Percentiles rank a stretch among this genome's conserved stretches.
Evolutionary conservation across 2,888 invertebrate species (phyloP).

Genomic region (Taenaris catops): DNA sequence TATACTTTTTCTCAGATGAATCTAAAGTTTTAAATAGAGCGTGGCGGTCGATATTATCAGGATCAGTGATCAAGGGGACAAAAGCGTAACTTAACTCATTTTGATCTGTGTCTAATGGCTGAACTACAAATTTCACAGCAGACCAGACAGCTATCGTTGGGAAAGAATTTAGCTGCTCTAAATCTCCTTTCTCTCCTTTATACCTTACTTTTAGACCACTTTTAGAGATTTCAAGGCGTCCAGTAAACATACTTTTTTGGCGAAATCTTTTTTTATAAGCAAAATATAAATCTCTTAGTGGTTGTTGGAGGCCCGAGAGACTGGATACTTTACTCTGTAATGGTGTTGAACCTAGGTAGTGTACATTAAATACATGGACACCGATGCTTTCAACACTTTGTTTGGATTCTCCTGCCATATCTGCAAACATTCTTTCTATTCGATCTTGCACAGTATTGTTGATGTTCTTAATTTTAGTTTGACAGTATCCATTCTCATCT

Average conservation of each 20-base stretch:
- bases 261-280: conserved; percentile 77
- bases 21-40: conserved; percentile 81
- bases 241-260: conserved; percentile 74
- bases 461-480: conserved; percentile 53
- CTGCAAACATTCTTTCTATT: conserved; percentile 92
- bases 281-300: conserved; percentile 86
- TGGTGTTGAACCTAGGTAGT: conserved; percentile 90
- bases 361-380: conserved; percentile 84
- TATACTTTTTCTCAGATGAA: conserved; percentile 72
- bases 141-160: conserved; percentile 97
- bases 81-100: conserved; percentile 85
- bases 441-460: conserved; percentile 90
- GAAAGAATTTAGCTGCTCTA: conserved; percentile 88
- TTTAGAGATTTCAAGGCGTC: conserved; percentile 83
- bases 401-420: conserved; percentile 81
- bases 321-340: conserved; percentile 90
- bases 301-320: conserved; percentile 89
- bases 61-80: conserved; percentile 90
- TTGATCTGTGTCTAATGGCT: conserved; percentile 77
- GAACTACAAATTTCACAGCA: conserved; percentile 90
- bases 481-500: conserved; percentile 63
- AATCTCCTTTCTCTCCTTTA: conserved; percentile 81
- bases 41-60: conserved; percentile 87
- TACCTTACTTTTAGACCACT: conserved; percentile 87
- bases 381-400: conserved; percentile 74